Evolutionary conservation across 2,113 vertebrate genomes (phyloP).

Genomic region (Oryzias celebensis): DNA sequence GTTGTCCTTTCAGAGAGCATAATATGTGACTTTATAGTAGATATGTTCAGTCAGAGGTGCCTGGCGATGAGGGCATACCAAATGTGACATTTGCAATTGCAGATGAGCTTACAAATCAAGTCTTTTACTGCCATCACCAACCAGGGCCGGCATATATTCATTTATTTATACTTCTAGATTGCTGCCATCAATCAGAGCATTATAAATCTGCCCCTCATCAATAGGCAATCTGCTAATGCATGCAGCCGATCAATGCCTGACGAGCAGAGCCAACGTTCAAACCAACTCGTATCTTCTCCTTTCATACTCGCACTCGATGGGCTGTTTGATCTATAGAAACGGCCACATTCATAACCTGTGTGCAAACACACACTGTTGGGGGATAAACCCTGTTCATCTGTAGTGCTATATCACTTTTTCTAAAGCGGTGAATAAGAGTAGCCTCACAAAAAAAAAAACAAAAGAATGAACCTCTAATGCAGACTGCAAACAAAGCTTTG

Average conservation of each 20-base stretch:
- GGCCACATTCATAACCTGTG: constrained; percentile 31
- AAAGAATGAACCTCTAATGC: constrained; percentile 9
- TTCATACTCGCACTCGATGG: constrained; percentile 2
- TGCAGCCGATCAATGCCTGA: constrained; percentile 75
- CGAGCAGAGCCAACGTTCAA: constrained; percentile 55
- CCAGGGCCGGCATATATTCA: constrained; percentile 60
- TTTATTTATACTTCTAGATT: constrained; percentile 78
- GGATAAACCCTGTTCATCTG: constrained; percentile 44
- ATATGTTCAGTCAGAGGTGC: constrained; percentile 35
- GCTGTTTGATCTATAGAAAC: constrained; percentile 32
- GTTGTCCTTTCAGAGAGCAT: constrained; percentile 28
- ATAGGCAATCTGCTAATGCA: constrained; percentile 84
- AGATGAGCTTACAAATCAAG: constrained; percentile 75
- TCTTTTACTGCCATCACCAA: constrained; percentile 63
- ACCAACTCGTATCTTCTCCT: constrained; percentile 47
- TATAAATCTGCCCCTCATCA: constrained; percentile 81
- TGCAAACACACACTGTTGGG: constrained; percentile 42
- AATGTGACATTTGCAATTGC: constrained; percentile 69
- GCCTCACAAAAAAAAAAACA: constrained; percentile 9
- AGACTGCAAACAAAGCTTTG: neutral
- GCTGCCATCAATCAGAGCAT: constrained; percentile 67
- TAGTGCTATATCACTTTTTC: constrained; percentile 30
- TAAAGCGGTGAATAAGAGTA: constrained; percentile 3
- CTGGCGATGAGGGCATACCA: constrained; percentile 48
- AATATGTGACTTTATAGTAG: constrained; percentile 39